These are phyloP conservation scores for Mola mola DNA, from an alignment of 2,113 vertebrate species.

Conservation along the genomic window DNA sequence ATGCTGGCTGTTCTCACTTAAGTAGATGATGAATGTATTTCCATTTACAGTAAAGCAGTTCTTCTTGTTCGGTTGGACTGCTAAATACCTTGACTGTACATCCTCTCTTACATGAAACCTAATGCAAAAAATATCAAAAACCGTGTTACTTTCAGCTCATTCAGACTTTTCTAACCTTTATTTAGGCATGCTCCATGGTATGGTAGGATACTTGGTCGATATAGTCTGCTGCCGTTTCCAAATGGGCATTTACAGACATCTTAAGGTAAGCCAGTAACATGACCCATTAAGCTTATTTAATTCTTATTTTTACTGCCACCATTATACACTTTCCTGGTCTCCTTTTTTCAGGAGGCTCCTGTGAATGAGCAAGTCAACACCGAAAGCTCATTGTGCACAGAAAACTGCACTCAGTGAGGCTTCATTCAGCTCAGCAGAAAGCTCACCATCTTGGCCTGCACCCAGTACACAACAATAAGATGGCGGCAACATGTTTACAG, in stretches of 20 bases:
- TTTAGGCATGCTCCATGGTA: conserved; percentile 91
- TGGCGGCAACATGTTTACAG: conserved; percentile 55
- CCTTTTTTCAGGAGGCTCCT: conserved; percentile 43
- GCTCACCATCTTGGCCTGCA: conserved; percentile 1
- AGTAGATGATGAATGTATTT: too few relatives aligned
- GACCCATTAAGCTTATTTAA: background rate
- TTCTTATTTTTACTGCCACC: too few relatives aligned
- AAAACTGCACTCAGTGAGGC: conserved; percentile 31
- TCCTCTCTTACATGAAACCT: background rate
- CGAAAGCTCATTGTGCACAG: conserved; percentile 34
- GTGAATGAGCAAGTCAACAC: conserved; percentile 31
- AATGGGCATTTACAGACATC: conserved; percentile 85
- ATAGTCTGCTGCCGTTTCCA: conserved; percentile 93
- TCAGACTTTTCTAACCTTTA: background rate
- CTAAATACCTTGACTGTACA: background rate
- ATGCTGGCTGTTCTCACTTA: too few relatives aligned
- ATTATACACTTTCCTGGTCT: background rate
- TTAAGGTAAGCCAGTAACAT: conserved; percentile 78
- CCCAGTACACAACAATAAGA: background rate
- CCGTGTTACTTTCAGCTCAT: too few relatives aligned
- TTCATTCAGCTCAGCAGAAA: background rate
- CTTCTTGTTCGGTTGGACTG: too few relatives aligned
- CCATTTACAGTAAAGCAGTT: too few relatives aligned
- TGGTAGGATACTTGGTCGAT: conserved; percentile 91
- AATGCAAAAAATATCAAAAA: too few relatives aligned